phyloP scores from a whole-genome alignment of 1,140 invertebrate genomes.

The Nasonia longicornis region DNA sequence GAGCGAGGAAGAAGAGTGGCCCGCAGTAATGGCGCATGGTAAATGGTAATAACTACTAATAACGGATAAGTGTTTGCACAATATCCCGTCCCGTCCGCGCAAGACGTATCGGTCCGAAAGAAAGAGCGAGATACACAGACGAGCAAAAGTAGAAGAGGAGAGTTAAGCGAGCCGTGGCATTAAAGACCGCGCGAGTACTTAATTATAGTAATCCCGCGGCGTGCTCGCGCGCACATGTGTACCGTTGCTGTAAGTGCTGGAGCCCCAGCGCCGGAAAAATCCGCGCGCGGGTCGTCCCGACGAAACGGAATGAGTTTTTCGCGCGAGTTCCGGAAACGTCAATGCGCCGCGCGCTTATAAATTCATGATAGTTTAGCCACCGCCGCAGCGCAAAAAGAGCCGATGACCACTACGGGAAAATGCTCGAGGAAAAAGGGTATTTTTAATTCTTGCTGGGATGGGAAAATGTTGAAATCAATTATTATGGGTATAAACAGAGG shows the following conservation, averaged over 20 bases:
- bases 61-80: slow-evolving; percentile 47
- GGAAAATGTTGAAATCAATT: background rate
- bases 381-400: slow-evolving; percentile 1
- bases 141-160: background rate
- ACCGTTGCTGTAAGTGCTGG: background rate
- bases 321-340: slow-evolving; percentile 18
- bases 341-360: slow-evolving; percentile 10
- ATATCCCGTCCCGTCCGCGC: slow-evolving; percentile 11
- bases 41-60: slow-evolving; percentile 47
- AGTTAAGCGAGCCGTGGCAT: background rate
- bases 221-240: background rate
- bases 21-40: slow-evolving; percentile 40
- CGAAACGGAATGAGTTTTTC: slow-evolving; percentile 8
- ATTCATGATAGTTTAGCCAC: slow-evolving; percentile 18
- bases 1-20: slow-evolving; percentile 25
- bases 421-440: background rate
- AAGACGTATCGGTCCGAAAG: slow-evolving; percentile 20
- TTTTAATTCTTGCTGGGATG: background rate
- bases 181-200: slow-evolving; percentile 27
- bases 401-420: too few relatives aligned
- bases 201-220: slow-evolving; percentile 38
- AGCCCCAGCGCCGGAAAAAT: slow-evolving; percentile 15
- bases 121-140: background rate
- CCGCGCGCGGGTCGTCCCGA: background rate
- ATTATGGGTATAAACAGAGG: background rate